Evolutionary conservation across 2,888 invertebrate genomes (phyloP).

Genomic region (Mythimna impura): DNA sequence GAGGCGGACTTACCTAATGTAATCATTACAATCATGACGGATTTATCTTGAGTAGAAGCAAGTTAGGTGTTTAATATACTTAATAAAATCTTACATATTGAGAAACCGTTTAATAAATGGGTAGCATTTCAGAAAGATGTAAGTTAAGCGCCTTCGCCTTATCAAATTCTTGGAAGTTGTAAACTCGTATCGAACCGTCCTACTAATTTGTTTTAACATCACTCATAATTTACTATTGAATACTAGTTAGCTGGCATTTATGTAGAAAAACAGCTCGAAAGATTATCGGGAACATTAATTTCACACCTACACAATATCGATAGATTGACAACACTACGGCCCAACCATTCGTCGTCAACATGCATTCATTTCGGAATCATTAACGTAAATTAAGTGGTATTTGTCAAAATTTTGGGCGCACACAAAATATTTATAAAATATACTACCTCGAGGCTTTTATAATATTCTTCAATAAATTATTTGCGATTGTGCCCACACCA

Average conservation of each 20-base stretch:
- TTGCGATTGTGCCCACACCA: constrained; percentile 76
- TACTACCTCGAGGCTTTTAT: constrained; percentile 77
- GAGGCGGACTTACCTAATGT: no score
- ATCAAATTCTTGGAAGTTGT: constrained; percentile 36
- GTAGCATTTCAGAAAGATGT: neutral
- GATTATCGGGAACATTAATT: constrained; percentile 70
- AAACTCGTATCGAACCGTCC: constrained; percentile 30
- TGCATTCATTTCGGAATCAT: constrained; percentile 87
- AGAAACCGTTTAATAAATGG: neutral
- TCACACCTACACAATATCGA: constrained; percentile 73
- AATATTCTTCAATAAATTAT: constrained; percentile 79
- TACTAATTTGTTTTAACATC: constrained; percentile 48
- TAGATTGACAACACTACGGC: constrained; percentile 72
- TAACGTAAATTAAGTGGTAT: constrained; percentile 90
- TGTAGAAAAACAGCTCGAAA: constrained; percentile 65
- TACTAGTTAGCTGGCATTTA: constrained; percentile 56
- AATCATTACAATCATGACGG: neutral
- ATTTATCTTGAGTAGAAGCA: neutral
- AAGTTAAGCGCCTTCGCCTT: neutral
- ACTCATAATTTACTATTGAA: constrained; percentile 56
- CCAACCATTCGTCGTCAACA: constrained; percentile 79
- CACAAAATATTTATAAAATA: constrained; percentile 87
- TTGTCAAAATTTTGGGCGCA: constrained; percentile 86
- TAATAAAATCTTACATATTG: neutral
- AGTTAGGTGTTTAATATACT: neutral